Evolutionary conservation across 1,140 invertebrate genomes (phyloP).

Genomic region (Marisa cornuarietis): DNA sequence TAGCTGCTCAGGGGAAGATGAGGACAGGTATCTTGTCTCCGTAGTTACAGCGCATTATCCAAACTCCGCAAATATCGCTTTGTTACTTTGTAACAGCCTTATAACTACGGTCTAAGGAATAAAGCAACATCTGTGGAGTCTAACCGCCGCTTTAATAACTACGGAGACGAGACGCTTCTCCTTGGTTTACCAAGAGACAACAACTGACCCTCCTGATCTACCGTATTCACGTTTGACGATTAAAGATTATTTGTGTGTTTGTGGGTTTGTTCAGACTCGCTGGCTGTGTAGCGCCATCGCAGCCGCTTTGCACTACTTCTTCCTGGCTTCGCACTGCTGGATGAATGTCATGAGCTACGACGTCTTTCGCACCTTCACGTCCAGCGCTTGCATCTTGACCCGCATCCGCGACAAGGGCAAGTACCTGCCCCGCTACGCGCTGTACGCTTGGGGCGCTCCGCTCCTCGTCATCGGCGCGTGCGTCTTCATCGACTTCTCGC

Average conservation of each 20-base stretch:
- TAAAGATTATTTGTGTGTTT: neutral
- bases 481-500: conserved; percentile 67
- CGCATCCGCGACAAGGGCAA: conserved; percentile 46
- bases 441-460: conserved; percentile 71
- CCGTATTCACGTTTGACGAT: too few relatives aligned
- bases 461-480: conserved; percentile 67
- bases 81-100: too few relatives aligned
- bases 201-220: too few relatives aligned
- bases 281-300: conserved; percentile 62
- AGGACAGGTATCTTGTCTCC: too few relatives aligned
- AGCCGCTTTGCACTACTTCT: conserved; percentile 68
- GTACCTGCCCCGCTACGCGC: conserved; percentile 68
- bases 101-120: too few relatives aligned
- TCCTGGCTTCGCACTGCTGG: conserved; percentile 73
- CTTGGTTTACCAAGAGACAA: too few relatives aligned
- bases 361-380: conserved; percentile 73
- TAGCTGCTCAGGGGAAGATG: too few relatives aligned
- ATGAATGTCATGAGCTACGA: conserved; percentile 73
- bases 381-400: conserved; percentile 40
- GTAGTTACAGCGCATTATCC: too few relatives aligned
- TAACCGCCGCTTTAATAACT: too few relatives aligned
- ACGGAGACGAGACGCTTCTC: too few relatives aligned
- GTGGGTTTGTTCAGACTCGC: conserved; percentile 2
- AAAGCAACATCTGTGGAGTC: too few relatives aligned
- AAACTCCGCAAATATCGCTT: too few relatives aligned